These are phyloP conservation scores for Dryadula phaetusa DNA, from an alignment of 2,888 invertebrate genomes.

Conservation along the genomic window DNA sequence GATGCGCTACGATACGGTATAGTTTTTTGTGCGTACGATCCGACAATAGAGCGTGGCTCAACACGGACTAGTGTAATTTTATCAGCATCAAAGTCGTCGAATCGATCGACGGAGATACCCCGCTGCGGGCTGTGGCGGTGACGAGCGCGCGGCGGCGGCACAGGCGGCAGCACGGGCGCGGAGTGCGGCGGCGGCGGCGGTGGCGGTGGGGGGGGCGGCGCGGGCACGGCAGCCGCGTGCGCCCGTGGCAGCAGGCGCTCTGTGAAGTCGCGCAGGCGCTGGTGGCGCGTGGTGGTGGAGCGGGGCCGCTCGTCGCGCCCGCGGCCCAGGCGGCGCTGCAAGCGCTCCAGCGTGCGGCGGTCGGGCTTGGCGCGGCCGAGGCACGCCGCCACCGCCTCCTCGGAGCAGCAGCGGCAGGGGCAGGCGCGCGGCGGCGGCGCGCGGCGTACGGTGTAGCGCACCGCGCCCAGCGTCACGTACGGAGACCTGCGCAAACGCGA, in stretches of 20 bases:
- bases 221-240: slow-evolving; percentile 60
- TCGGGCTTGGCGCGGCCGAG: slow-evolving; percentile 80
- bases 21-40: slow-evolving; percentile 86
- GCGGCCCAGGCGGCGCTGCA: slow-evolving; percentile 90
- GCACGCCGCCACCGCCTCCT: slow-evolving; percentile 82
- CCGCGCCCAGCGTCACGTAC: slow-evolving; percentile 88
- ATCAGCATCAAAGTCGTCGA: slow-evolving; percentile 76
- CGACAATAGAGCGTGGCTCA: slow-evolving; percentile 85
- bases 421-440: slow-evolving; percentile 85
- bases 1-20: slow-evolving; percentile 93
- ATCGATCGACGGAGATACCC: slow-evolving; percentile 76
- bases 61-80: slow-evolving; percentile 82
- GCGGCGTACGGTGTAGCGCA: slow-evolving; percentile 88
- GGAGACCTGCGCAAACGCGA: slow-evolving; percentile 75
- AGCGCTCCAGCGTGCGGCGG: slow-evolving; percentile 91
- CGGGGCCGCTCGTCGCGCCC: slow-evolving; percentile 78
- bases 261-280: slow-evolving; percentile 92
- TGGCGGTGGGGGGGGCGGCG: slow-evolving; percentile 64
- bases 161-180: slow-evolving; percentile 83
- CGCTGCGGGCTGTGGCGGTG: slow-evolving; percentile 81
- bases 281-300: slow-evolving; percentile 71
- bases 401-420: slow-evolving; percentile 83
- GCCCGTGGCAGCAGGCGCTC: slow-evolving; percentile 89
- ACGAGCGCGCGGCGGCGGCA: slow-evolving; percentile 81
- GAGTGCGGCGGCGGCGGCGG: slow-evolving; percentile 76